Evolutionary conservation across 2,888 invertebrate species (phyloP).

Genomic region (Neocrepidodera transversa): DNA sequence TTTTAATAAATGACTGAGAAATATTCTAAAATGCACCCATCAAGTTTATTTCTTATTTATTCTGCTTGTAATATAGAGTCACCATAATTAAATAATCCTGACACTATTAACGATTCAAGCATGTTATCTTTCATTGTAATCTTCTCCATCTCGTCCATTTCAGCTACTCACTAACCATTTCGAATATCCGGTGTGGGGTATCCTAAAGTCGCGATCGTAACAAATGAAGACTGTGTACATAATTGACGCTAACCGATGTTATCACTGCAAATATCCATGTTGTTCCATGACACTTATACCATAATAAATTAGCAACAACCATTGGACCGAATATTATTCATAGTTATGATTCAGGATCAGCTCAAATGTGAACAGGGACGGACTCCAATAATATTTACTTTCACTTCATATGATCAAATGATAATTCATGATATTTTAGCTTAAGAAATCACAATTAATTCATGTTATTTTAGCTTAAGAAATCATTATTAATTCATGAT

Average conservation of each 20-base stretch:
- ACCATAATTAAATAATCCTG: no score
- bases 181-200: slow-evolving; percentile 1
- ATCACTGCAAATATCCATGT: slow-evolving; percentile 24
- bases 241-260: slow-evolving; percentile 26
- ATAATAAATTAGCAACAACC: slow-evolving; percentile 21
- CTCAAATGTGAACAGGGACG: slow-evolving; percentile 4
- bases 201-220: slow-evolving; percentile 14
- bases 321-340: slow-evolving; percentile 17
- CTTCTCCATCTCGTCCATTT: not conserved
- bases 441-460: no score
- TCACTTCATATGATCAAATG: no score
- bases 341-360: slow-evolving; percentile 4
- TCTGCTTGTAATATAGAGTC: no score
- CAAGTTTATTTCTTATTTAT: no score
- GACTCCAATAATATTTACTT: slow-evolving; percentile 10
- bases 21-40: no score
- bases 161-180: not conserved
- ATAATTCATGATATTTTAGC: no score
- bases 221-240: slow-evolving; percentile 12
- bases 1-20: no score
- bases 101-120: not conserved
- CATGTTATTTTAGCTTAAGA: no score
- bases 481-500: no score
- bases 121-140: not conserved
- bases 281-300: slow-evolving; percentile 23